Base-by-base conservation (phyloP, 2,797 vertebrate genomes). In the Esox lucius region DNA sequence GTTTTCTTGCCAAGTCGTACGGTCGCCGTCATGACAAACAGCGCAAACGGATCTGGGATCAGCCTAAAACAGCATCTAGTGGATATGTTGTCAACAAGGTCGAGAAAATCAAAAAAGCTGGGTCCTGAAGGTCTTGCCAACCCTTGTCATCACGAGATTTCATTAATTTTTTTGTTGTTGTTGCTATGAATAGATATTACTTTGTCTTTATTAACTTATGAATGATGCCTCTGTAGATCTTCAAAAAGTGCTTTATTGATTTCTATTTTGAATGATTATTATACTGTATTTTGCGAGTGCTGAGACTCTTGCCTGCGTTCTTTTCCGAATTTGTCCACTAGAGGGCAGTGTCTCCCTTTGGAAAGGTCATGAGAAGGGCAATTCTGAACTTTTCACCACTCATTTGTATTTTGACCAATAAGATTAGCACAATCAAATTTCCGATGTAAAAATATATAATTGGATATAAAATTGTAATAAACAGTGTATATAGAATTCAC, bases 151-250 rank as follows among this genome's bases (percentile, higher is more conserved):
- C 83, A 80, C 75, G 81, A 75, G 75, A 83, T 70, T 78, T 85
- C 73, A 73, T 31, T 74, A 33, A 19, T 24, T n/a, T 80, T 64
- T 76, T 74, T 67, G 26, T 56, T n/a, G 81, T 64, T 77, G 79
- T 83, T 85, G 86, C 71, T 78, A 66, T 65, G 80, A 75, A 84
- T 83, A 81, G 79, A 89, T 79, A 87, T 79, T 85, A 82, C 66
- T 84, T 84, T 86, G 79, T 86, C 84, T 83, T 87, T 88, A 89
- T 87, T 89, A 91, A 91, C 75, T 90, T 91, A 92, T 89, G 87
- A 77, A 84, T 86, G 81, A 86, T 71, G 68, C 83, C 78, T 88
- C 70, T 85, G 77, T 87, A 88, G 85, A 87, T 84, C 81, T 87
- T 83, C 75, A 82, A 77, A 86, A 85, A 86, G 70, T 81, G 70